phyloP scores from a whole-genome alignment of 1,140 invertebrate species.

The Panulirus ornatus region DNA sequence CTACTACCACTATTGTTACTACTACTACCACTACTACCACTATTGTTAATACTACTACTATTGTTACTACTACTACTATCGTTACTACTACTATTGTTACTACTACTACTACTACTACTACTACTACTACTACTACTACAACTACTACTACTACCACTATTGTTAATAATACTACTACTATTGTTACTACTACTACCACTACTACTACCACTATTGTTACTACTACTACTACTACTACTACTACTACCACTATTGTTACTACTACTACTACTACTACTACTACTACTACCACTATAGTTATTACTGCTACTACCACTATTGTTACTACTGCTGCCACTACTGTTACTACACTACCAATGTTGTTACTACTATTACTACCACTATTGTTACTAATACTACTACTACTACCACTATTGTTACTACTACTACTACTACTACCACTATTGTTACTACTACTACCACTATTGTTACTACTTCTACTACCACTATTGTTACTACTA shows the following conservation, averaged over 20 bases:
- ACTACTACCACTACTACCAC: background rate
- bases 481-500: background rate
- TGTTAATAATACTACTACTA: background rate
- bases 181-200: slow-evolving; percentile 41
- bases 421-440: background rate
- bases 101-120: too few relatives aligned
- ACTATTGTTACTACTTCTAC: background rate
- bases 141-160: background rate
- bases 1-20: background rate
- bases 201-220: background rate
- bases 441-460: background rate
- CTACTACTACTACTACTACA: too few relatives aligned
- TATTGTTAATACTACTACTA: too few relatives aligned
- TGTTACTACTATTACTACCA: too few relatives aligned
- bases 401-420: background rate
- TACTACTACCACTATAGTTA: background rate
- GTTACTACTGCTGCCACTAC: background rate
- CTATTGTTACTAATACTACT: background rate
- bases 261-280: slow-evolving; percentile 3
- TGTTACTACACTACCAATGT: background rate
- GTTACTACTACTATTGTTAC: too few relatives aligned
- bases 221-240: background rate
- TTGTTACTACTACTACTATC: too few relatives aligned
- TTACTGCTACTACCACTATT: background rate
- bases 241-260: background rate